Base-by-base conservation (phyloP, 2,113 vertebrate genomes). In the Arothron firmamentum region DNA sequence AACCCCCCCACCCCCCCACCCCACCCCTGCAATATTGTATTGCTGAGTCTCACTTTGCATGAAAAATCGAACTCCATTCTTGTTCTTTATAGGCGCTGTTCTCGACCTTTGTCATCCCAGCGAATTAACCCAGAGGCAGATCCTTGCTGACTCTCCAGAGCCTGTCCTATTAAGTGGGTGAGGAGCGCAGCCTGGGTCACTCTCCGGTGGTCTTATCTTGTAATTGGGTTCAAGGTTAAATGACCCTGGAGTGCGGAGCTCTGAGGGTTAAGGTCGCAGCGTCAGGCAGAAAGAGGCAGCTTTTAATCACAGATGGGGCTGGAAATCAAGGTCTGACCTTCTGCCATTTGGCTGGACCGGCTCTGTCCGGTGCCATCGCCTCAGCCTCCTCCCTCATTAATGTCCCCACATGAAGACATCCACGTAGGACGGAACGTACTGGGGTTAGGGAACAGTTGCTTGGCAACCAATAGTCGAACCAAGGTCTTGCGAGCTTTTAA, bases 151-250 rank as follows among this genome's bases (percentile, higher is more conserved):
- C 83, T 82, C 74, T 89, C 77, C 18, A 4, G 16, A 76, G 76
- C 76, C 82, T 56, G 78, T 80, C 80, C 88, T 82, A 90, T 90
- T 88, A 91, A 88, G 79, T 75, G 85, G 87, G 84, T 85, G 76
- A 85, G 86, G 76, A 69, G 72, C 86, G 52, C 56, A 15, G 75
- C 17, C 61, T 46, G 66, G 89, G 88, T 88, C 88, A 88, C 80
- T 77, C 87, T 89, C 88, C 90, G 90, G 86, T 90, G 89, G 91
- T 88, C 90, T 91, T 90, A 88, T 90, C 90, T 88, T 91, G 91
- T 92, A 92, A 92, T 92, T 92, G 90, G 87, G 90, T 92, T 92
- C 90, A 92, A 92, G 89, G 90, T 91, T 88, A 92, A 90, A 84
- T 88, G 90, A 91, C 90, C 90, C 81, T 56, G 63, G 83, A 87